These are phyloP conservation scores for Phlogophora meticulosa DNA, from an alignment of 2,888 invertebrate species.

Conservation along the genomic window DNA sequence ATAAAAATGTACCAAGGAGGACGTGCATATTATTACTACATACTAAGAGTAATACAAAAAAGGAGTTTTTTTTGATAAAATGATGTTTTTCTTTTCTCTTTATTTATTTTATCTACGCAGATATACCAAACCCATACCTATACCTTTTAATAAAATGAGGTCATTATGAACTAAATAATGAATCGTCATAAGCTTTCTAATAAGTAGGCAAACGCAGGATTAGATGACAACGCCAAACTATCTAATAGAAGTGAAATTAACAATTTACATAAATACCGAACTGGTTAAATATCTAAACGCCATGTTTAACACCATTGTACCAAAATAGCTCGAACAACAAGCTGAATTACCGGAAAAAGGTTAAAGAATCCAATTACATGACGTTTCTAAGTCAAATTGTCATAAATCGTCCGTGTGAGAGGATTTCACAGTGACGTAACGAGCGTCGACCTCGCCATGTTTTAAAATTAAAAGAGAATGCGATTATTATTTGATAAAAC, in stretches of 20 bases:
- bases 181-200: no score
- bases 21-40: no score
- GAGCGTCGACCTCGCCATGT: slow-evolving; percentile 61
- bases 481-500: slow-evolving; percentile 70
- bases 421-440: slow-evolving; percentile 64
- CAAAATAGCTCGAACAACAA: neutral
- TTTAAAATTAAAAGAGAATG: slow-evolving; percentile 70
- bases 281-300: neutral
- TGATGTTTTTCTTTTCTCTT: no score
- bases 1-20: no score
- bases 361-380: slow-evolving; percentile 24
- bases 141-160: no score
- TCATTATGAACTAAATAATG: no score
- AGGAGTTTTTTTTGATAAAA: no score
- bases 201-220: neutral
- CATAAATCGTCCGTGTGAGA: slow-evolving; percentile 60
- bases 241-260: neutral
- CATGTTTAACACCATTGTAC: neutral
- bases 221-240: neutral
- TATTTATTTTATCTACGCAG: no score
- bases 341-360: slow-evolving; percentile 12
- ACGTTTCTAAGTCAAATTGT: slow-evolving; percentile 45
- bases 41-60: no score
- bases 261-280: slow-evolving; percentile 7
- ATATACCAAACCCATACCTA: no score